Base-by-base conservation (phyloP, 2,888 invertebrate genomes). In the Eupithecia inturbata region DNA sequence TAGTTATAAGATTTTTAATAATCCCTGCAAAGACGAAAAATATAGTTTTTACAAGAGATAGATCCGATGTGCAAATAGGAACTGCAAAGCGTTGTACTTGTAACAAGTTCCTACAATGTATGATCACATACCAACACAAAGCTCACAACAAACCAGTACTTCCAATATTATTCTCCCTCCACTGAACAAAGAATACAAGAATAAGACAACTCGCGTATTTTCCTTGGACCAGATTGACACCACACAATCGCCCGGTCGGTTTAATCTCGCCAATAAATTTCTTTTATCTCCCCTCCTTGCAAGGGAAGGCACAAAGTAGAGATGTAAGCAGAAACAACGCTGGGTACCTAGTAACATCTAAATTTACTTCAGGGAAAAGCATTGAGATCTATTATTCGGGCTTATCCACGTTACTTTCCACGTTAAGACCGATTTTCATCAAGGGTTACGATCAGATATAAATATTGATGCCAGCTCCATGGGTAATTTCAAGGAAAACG, bases 181-280 rank as follows among this genome's bases (percentile, higher is more conserved):
- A 53, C 60, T 14, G 62, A 72, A 67, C 69, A 67, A 36, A 67
- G 70, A 62, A 68, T 64, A 68, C 68, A 73, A 64, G 63, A 64
- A 64, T 64, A 33, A 68, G 76, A 73, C 73, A 76, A 73, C 33
- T 36, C 67, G 60, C 67, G 75, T 69, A 68, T 80, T 79, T 77
- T 76, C 71, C 67, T 69, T 73, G 77, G 82, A 80, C 85, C 88
- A 89, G 91, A 91, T 91, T 92, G 92, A 91, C 91, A 84, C 89
- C 89, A 89, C 88, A 90, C 91, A 91, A 91, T 91, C 88, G 88
- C 81, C 62, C 79, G 73, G 71, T 82, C 79, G 86, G 85, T 89
- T 89, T 92, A 92, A 93, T 93, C 93, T 91, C 67, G 82, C 87
- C 92, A 91, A 91, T 93, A 93, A 93, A 93, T 93, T 92, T 88